These are phyloP conservation scores for Neopipo cinnamomea DNA, from an alignment of 2,113 vertebrate species.

Conservation along the genomic window DNA sequence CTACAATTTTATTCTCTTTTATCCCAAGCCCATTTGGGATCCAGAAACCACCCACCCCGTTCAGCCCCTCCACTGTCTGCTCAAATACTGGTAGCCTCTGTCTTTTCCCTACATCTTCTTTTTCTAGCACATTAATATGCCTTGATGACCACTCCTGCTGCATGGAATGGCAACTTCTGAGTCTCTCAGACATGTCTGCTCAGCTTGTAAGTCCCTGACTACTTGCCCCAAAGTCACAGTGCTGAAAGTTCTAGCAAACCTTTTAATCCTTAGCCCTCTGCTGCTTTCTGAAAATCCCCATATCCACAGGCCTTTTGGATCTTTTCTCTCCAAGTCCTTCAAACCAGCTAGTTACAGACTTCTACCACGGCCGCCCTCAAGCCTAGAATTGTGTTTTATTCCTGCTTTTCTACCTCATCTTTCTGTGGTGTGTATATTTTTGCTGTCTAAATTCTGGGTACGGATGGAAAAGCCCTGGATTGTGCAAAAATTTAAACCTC, in stretches of 20 bases:
- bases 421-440: not conserved
- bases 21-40: not conserved
- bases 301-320: fast-evolving
- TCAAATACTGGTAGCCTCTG: not conserved
- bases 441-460: not conserved
- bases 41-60: not conserved
- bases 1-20: not conserved
- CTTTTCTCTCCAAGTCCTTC: not conserved
- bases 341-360: not conserved
- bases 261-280: not conserved
- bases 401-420: not conserved
- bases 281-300: not conserved
- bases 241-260: not conserved
- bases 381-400: not conserved
- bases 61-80: not conserved
- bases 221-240: not conserved
- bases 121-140: not conserved
- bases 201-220: not conserved
- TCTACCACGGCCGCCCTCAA: fast-evolving
- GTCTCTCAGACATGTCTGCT: not conserved
- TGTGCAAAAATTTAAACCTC: not conserved
- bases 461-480: not conserved
- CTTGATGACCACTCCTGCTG: not conserved
- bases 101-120: not conserved
- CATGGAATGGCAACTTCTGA: fast-evolving